Base-by-base conservation (phyloP, 2,888 invertebrate species). In the Trypoxylon attenuatum region DNA sequence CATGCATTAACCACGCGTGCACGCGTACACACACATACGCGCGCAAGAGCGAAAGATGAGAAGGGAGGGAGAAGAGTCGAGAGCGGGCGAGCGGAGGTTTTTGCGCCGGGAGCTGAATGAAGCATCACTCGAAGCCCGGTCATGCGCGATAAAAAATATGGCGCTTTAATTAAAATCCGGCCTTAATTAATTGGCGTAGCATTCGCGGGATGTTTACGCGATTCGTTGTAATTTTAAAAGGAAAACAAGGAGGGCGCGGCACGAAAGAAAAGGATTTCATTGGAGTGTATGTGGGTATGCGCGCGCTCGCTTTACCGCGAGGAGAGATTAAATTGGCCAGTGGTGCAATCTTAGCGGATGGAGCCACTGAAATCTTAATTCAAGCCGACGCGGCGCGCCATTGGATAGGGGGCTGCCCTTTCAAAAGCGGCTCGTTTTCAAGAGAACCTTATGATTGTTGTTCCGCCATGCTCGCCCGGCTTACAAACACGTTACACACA, bases 351-450 rank as follows among this genome's bases (percentile, higher is more conserved):
- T 84, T 80, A 75, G 71, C 74, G 68, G 76, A 72, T 43, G 29
- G 71, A 74, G 74, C 67, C 69, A 71, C 77, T 85, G 70, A 84
- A 85, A 83, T 81, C 84, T 85, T 85, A 83, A 85, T 81, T 80
- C 79, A 72, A 76, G 71, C 72, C 73, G 65, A 57, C 57, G 69
- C 60, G 52, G 58, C 57, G 69, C 60, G 52, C 57, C 67, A 53
- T 71, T 63, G 61, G 52, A 59, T 54, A 69, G 55, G 67, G 67
- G 63, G 65, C 55, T 25, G 73, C 68, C 75, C 72, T 80, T 82
- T 83, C 73, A 80, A 80, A 79, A 82, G 78, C 79, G 66, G 65
- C 60, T 71, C 76, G 76, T 81, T 81, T 82, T 78, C 81, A 78
- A 78, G 78, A 79, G 78, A 71, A 76, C 76, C 66, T 71, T 71